Conservation (phyloP, 2,888 invertebrate genomes). For the Rhagophthalmus giganteus region DNA sequence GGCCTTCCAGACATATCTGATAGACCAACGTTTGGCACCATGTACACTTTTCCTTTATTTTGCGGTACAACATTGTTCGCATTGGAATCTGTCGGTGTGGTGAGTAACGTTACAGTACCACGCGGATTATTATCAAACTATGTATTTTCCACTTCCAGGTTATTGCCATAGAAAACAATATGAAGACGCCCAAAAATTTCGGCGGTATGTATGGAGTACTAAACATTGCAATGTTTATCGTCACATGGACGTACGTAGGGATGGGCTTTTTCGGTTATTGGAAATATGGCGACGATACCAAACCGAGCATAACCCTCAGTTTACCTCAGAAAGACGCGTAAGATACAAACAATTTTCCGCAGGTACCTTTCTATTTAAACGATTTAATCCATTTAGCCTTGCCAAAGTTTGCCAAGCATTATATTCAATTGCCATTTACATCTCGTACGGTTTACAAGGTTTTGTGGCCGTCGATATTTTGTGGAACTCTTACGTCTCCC, state of each 20-base stretch:
- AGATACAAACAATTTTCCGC: no score
- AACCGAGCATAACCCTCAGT: constrained; percentile 81
- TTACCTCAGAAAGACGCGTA: constrained; percentile 65
- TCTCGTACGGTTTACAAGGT: constrained; percentile 85
- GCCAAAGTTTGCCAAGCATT: constrained; percentile 66
- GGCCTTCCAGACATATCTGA: constrained; percentile 68
- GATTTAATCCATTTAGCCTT: no score
- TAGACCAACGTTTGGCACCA: constrained; percentile 65
- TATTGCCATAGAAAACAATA: constrained; percentile 86
- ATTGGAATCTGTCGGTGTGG: constrained; percentile 91
- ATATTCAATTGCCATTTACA: constrained; percentile 72
- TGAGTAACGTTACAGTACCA: constrained; percentile 59
- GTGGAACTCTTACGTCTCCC: constrained; percentile 60
- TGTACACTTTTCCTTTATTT: constrained; percentile 81
- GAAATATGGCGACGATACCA: constrained; percentile 70
- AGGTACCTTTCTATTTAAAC: no score
- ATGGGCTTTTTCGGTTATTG: constrained; percentile 86
- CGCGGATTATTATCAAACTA: background rate
- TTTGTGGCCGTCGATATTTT: constrained; percentile 85
- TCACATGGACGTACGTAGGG: constrained; percentile 73
- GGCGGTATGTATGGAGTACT: constrained; percentile 77
- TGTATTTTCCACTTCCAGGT: constrained; percentile 64
- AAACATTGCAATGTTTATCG: constrained; percentile 78
- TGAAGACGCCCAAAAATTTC: constrained; percentile 81
- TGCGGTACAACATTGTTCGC: constrained; percentile 96